phyloP scores from a whole-genome alignment of 23 tunicate species.

The Halocynthia aurantium region DNA sequence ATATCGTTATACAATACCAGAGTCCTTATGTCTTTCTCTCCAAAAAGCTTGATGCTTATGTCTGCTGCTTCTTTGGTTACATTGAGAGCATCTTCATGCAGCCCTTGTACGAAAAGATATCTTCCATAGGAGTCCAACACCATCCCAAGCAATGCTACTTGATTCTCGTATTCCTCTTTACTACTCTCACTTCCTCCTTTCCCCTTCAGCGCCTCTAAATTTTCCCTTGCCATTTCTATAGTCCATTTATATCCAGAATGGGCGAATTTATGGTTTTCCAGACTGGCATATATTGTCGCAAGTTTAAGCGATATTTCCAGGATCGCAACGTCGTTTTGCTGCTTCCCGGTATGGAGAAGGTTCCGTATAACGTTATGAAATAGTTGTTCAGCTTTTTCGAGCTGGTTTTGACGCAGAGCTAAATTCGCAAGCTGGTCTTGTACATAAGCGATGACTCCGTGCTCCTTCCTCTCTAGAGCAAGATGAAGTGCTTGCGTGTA shows the following conservation, averaged over 20 bases:
- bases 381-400: constrained; percentile 50
- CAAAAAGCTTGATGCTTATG: constrained; percentile 43
- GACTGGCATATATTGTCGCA: constrained; percentile 66
- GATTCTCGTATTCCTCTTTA: constrained; percentile 21
- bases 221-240: constrained; percentile 24
- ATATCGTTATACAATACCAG: constrained; percentile 62
- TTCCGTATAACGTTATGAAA: constrained; percentile 45
- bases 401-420: constrained; percentile 21
- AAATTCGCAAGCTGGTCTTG: constrained; percentile 89
- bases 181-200: not conserved
- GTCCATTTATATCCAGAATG: constrained; percentile 61
- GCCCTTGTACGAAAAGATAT: constrained; percentile 30
- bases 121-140: constrained; percentile 85
- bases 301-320: constrained; percentile 73
- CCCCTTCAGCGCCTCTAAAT: constrained; percentile 30
- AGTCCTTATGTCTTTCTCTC: constrained; percentile 56
- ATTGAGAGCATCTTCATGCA: constrained; percentile 32
- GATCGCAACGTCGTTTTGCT: constrained; percentile 41
- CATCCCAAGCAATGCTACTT: constrained; percentile 68
- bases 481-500: constrained; percentile 47
- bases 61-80: constrained; percentile 61
- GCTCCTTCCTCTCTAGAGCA: constrained; percentile 40
- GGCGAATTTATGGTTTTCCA: constrained; percentile 46
- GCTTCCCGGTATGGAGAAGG: constrained; percentile 34
- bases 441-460: constrained; percentile 26